Percentiles rank a stretch among this genome's conserved stretches.
Conservation (phyloP, 2,888 invertebrate genomes). For the Sericinus montela region DNA sequence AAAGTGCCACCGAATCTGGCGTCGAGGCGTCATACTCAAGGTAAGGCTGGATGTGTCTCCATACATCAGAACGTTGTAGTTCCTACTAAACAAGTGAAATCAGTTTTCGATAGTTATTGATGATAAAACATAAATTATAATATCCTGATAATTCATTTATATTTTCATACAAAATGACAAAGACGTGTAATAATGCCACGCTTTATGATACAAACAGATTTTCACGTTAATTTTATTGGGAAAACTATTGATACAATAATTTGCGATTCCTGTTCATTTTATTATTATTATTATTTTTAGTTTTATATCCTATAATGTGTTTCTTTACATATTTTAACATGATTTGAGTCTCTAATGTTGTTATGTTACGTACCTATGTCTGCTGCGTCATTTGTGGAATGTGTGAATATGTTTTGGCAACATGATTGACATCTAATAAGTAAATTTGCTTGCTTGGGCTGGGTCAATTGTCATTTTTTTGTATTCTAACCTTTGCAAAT, state of each 20-base stretch:
- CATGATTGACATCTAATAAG: conserved; percentile 11
- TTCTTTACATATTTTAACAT: too few relatives aligned
- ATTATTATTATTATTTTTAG: conserved; percentile 12
- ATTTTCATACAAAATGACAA: conserved; percentile 3
- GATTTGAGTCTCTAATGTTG: too few relatives aligned
- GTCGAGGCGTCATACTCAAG: conserved; percentile 74
- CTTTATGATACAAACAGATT: conserved; percentile 9
- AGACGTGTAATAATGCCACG: conserved; percentile 20
- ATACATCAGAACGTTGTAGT: conserved; percentile 72
- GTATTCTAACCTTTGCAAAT: conserved; percentile 29
- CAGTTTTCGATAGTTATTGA: conserved; percentile 9
- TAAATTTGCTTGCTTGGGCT: conserved; percentile 32
- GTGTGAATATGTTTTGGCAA: conserved; percentile 19
- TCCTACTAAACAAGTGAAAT: conserved; percentile 27
- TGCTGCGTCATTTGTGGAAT: conserved; percentile 8
- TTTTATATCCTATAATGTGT: background rate
- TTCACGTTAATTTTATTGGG: conserved; percentile 1
- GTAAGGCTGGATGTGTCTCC: conserved; percentile 79
- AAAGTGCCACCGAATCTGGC: conserved; percentile 77
- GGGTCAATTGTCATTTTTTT: conserved; percentile 22
- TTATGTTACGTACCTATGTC: background rate
- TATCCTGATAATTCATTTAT: background rate
- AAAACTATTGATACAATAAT: background rate
- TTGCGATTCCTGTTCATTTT: conserved; percentile 8
- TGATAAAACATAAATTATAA: conserved; percentile 12